These are phyloP conservation scores for Oryzias curvinotus DNA, from an alignment of 2,113 vertebrate species.

Conservation along the genomic window DNA sequence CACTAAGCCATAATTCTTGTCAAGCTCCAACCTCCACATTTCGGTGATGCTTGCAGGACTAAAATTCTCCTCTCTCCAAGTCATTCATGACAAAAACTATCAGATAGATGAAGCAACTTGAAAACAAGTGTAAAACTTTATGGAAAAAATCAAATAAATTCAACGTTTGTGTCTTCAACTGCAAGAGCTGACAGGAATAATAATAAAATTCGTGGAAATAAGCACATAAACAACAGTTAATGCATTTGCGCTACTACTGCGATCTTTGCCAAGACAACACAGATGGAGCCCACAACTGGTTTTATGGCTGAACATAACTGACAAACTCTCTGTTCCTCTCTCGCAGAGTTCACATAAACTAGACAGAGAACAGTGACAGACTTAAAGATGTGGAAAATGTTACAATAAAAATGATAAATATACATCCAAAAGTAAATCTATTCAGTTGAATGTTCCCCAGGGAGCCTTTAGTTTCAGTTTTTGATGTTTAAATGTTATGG, in stretches of 20 bases:
- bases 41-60: constrained; percentile 9
- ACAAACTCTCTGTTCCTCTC: constrained; percentile 53
- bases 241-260: constrained; percentile 59
- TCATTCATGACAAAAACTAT: constrained; percentile 23
- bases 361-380: constrained; percentile 56
- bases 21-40: constrained; percentile 13
- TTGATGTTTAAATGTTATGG: constrained; percentile 42
- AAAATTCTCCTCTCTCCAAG: constrained; percentile 7
- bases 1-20: not conserved
- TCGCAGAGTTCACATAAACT: constrained; percentile 61
- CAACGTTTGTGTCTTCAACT: constrained; percentile 39
- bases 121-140: constrained; percentile 33
- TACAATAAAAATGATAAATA: constrained; percentile 48
- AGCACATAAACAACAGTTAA: constrained; percentile 69
- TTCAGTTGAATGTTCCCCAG: constrained; percentile 31
- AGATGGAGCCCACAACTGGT: constrained; percentile 52
- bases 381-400: constrained; percentile 64
- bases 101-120: constrained; percentile 21
- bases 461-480: constrained; percentile 32
- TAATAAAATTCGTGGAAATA: constrained; percentile 59
- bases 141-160: constrained; percentile 53
- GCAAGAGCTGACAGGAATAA: constrained; percentile 55
- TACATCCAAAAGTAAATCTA: constrained; percentile 56
- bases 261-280: constrained; percentile 59
- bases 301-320: constrained; percentile 68